Evolutionary conservation across 2,797 vertebrate species (phyloP).

Genomic region (Cottoperca gobio): DNA sequence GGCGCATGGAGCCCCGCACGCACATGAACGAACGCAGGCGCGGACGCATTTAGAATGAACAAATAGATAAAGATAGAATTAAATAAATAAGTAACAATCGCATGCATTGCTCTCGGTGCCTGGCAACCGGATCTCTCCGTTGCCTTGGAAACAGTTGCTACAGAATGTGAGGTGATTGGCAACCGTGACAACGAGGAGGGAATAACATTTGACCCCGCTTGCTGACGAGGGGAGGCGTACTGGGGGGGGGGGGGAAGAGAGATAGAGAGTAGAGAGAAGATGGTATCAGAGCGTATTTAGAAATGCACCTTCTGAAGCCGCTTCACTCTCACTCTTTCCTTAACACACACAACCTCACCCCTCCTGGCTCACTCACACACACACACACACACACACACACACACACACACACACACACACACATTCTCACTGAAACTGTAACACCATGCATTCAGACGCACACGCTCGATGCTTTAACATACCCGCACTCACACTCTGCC

Average conservation of each 20-base stretch:
- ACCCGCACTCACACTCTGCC: slow-evolving; percentile 60
- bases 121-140: slow-evolving; percentile 87
- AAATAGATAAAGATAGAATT: slow-evolving; percentile 88
- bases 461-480: slow-evolving; percentile 44
- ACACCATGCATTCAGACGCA: slow-evolving; percentile 33
- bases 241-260: slow-evolving; percentile 3
- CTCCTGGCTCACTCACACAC: slow-evolving; percentile 24
- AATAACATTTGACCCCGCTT: slow-evolving; percentile 88
- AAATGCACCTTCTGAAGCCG: slow-evolving; percentile 73
- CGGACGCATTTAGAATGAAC: slow-evolving; percentile 83
- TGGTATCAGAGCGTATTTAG: slow-evolving; percentile 64
- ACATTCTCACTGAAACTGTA: slow-evolving; percentile 42
- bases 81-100: slow-evolving; percentile 89
- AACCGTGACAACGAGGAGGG: slow-evolving; percentile 87
- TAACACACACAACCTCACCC: slow-evolving; percentile 48
- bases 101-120: slow-evolving; percentile 87
- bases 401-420: slow-evolving; percentile 31
- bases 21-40: slow-evolving; percentile 56
- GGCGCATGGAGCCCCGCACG: slow-evolving; percentile 42
- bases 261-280: slow-evolving; percentile 47
- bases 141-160: slow-evolving; percentile 91
- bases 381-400: slow-evolving; percentile 18
- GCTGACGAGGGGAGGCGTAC: slow-evolving; percentile 71
- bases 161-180: slow-evolving; percentile 87
- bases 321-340: slow-evolving; percentile 62